These are phyloP conservation scores for Sylvia borin DNA, from an alignment of 2,797 vertebrate genomes.

Conservation along the genomic window DNA sequence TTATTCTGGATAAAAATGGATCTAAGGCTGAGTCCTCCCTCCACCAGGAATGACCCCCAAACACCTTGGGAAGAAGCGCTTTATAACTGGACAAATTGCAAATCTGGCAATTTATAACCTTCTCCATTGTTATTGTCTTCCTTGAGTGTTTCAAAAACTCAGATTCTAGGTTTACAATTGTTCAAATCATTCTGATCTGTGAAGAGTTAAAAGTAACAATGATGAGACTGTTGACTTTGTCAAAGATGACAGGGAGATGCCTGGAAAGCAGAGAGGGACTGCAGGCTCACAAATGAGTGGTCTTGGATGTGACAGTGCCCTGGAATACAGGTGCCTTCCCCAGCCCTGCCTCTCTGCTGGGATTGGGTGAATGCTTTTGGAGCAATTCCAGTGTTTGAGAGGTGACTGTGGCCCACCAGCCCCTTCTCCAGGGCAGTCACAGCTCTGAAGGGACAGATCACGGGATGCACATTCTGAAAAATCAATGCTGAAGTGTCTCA, in stretches of 20 bases:
- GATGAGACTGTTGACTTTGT: not conserved
- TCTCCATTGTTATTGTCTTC: not conserved
- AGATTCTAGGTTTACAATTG: accelerated
- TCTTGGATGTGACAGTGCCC: not conserved
- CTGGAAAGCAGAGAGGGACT: not conserved
- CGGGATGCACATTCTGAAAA: not conserved
- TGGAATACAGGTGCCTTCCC: not conserved
- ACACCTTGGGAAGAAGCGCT: not conserved
- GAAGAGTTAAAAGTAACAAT: not conserved
- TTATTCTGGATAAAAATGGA: not conserved
- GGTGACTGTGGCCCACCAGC: not conserved
- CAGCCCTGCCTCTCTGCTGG: not conserved
- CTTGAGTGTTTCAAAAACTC: not conserved
- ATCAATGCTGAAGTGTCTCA: conserved; percentile 7
- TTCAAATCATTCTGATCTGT: not conserved
- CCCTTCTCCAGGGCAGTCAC: not conserved
- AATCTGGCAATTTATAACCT: not conserved
- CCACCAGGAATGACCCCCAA: not conserved
- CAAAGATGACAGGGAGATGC: not conserved
- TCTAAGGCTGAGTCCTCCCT: not conserved
- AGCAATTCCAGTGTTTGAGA: not conserved
- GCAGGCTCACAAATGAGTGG: accelerated
- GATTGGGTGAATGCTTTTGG: not conserved
- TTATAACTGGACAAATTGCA: not conserved
- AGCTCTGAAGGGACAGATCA: not conserved